Percentiles rank a stretch among this genome's conserved stretches.
These are phyloP conservation scores for Ypsolopha scabrella DNA, from an alignment of 2,888 invertebrate species.

Conservation along the genomic window DNA sequence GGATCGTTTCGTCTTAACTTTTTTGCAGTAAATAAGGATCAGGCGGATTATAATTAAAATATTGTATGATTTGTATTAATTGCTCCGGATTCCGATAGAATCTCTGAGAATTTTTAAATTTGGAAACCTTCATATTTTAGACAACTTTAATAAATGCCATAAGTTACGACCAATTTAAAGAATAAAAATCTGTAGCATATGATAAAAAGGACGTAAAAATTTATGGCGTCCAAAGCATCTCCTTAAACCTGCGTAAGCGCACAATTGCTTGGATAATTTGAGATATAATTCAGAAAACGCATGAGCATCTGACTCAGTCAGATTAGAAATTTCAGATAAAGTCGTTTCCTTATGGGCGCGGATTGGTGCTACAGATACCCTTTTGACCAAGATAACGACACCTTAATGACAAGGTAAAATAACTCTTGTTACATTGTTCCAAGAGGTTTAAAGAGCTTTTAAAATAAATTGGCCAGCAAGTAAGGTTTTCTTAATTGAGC, in stretches of 20 bases:
- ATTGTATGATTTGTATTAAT: not conserved
- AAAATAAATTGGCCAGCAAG: not conserved
- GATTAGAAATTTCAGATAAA: conserved; percentile 59
- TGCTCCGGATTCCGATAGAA: too few relatives aligned
- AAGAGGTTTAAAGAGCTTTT: not conserved
- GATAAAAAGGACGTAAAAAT: not conserved
- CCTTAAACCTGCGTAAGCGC: not conserved
- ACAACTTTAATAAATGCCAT: not conserved
- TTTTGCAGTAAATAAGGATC: conserved; percentile 51
- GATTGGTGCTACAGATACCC: conserved; percentile 38
- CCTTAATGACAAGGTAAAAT: not conserved
- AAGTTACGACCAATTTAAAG: not conserved
- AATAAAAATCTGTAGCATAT: not conserved
- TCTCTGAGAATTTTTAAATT: not conserved
- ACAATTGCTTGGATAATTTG: conserved; percentile 7
- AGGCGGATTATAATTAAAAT: conserved; percentile 47
- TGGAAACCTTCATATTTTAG: not conserved
- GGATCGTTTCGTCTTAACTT: conserved; percentile 30
- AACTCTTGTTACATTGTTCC: not conserved
- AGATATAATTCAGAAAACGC: conserved; percentile 39
- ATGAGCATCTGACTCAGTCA: conserved; percentile 37
- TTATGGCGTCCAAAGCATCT: not conserved
- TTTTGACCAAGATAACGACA: not conserved
- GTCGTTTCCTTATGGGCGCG: conserved; percentile 51
- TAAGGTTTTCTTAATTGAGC: conserved; percentile 40